Base-by-base conservation (phyloP, 2,888 invertebrate genomes). In the Portevinia maculata region DNA sequence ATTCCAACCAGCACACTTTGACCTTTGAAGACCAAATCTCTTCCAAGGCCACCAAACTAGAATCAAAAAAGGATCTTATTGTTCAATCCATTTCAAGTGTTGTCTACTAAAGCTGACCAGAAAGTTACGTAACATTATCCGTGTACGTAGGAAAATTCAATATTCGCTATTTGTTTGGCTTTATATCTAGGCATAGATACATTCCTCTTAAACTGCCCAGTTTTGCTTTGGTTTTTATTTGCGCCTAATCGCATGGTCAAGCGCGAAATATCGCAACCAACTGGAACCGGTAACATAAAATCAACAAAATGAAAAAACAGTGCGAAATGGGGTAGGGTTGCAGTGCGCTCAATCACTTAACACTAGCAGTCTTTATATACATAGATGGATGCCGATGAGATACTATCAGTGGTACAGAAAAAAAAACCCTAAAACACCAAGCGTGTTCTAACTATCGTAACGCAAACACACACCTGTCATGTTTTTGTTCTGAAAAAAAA, bases 201-300 rank as follows among this genome's bases (percentile, higher is more conserved):
- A 57, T 32, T 41, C 41, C 46, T 57, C 39, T 34, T 34, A 57
- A 21, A 32, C 19, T 50, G 24, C 15, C 28, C 59, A 53, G 37
- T 5, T 17, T 30, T 34, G 8, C 13, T 37, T 32, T 34, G 13
- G 19, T 52, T 79, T 62, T 62, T 52, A 64, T 87, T 86, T 86
- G 85, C 86, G 84, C 84, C 87, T 86, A 86, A 85, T 85, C 86
- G 88, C 87, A 87, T 86, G 88, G 87, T 88, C 87, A 88, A 88
- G 88, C 85, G 86, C 87, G 78, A 87, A 87, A 87, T 88, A 85
- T 86, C 85, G 86, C 86, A 85, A 59, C 86, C 86, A 85, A 86
- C 69, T 86, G 87, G 85, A 87, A 87, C 87, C 73, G 84, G 73
- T 79, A 85, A 85, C 60, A 30, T 60, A 71, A 76, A 65, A 64